Conservation (phyloP, 2,113 vertebrate species). For the Mustelus asterias region DNA sequence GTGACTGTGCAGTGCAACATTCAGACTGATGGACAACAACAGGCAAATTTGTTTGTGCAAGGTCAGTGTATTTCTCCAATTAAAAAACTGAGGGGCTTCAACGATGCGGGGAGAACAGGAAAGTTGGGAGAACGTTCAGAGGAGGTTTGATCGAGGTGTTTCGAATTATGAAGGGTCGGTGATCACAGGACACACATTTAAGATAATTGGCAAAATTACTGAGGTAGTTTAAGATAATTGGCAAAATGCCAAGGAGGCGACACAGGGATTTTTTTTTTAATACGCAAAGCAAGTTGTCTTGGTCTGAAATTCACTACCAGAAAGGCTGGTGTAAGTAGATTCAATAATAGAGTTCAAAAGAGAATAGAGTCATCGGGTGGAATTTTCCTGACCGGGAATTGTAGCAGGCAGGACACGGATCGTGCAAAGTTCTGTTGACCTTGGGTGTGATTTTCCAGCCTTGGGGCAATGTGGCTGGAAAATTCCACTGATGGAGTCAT, state of each 20-base stretch:
- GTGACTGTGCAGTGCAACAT: neutral
- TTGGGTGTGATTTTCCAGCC: no score
- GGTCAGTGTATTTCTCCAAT: neutral
- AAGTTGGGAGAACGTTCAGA: neutral
- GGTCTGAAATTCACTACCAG: neutral
- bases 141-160: neutral
- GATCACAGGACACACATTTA: neutral
- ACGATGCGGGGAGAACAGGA: neutral
- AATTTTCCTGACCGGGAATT: no score
- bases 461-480: no score
- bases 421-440: no score
- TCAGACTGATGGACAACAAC: neutral
- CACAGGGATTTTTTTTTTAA: neutral
- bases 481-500: no score
- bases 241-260: neutral
- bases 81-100: neutral
- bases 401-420: no score
- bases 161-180: neutral
- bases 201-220: neutral
- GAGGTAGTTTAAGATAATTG: neutral
- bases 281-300: neutral
- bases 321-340: neutral
- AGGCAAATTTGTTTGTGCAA: slow-evolving; percentile 11
- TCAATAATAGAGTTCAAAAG: neutral
- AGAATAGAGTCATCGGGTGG: neutral